Conservation (phyloP, 1,140 invertebrate species). For the Matsumurasca onukii region DNA sequence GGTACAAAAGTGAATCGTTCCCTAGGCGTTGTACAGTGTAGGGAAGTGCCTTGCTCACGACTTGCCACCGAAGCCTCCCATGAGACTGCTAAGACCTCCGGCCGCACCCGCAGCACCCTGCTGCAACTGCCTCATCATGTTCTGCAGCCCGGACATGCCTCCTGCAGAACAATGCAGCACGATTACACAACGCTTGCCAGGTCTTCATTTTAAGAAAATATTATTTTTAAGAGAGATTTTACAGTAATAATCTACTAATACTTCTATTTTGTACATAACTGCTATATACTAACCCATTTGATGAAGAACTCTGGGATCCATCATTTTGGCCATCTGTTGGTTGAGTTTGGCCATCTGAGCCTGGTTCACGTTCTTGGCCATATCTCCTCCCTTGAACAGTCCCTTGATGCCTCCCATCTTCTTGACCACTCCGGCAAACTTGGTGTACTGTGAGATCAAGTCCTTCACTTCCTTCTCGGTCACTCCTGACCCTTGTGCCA, state of each 20-base stretch:
- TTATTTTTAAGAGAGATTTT: too few relatives aligned
- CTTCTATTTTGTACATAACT: too few relatives aligned
- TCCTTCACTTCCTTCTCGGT: conserved; percentile 97
- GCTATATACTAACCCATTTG: conserved; percentile 74
- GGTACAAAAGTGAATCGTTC: background rate
- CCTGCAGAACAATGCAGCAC: conserved; percentile 51
- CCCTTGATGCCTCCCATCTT: conserved; percentile 99
- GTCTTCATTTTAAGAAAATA: too few relatives aligned
- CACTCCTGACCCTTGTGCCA: conserved; percentile 94
- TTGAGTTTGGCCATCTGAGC: conserved; percentile 98
- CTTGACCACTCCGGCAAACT: conserved; percentile 99
- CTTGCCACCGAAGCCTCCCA: conserved; percentile 58
- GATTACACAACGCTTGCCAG: background rate
- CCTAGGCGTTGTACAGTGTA: background rate
- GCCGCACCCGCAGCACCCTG: conserved; percentile 72
- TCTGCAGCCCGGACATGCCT: conserved; percentile 94
- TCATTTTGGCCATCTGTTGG: conserved; percentile 99
- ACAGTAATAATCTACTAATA: too few relatives aligned
- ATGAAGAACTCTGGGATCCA: conserved; percentile 96
- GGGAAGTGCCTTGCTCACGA: conserved; percentile 31
- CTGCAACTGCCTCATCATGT: conserved; percentile 97
- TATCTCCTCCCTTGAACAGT: conserved; percentile 97
- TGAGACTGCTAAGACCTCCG: conserved; percentile 70
- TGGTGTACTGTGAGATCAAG: conserved; percentile 96
- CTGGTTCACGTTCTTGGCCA: conserved; percentile 98